Evolutionary conservation across 2,797 vertebrate species (phyloP).

Genomic region (Leucoraja ocellata): DNA sequence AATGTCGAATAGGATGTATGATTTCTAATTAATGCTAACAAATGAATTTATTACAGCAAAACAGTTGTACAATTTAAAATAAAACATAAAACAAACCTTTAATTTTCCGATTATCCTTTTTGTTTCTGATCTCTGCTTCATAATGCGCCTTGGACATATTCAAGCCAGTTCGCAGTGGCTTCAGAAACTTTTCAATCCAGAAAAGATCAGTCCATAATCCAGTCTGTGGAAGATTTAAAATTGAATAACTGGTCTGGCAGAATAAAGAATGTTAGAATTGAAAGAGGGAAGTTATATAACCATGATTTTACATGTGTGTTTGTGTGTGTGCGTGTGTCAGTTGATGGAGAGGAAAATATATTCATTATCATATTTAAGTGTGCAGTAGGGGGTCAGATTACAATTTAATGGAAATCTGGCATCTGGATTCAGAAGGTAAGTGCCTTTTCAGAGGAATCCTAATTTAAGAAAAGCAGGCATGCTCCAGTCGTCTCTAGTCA

Average conservation of each 20-base stretch:
- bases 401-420: not conserved
- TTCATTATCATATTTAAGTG: not conserved
- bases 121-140: slow-evolving; percentile 70
- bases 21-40: slow-evolving; percentile 4
- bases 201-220: slow-evolving; percentile 70
- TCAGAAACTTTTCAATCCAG: slow-evolving; percentile 70
- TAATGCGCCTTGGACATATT: slow-evolving; percentile 81
- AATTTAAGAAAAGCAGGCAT: not conserved
- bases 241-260: slow-evolving; percentile 26
- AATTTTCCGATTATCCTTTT: slow-evolving; percentile 64
- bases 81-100: slow-evolving; percentile 54
- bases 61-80: not conserved
- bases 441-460: not conserved
- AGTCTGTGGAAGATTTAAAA: slow-evolving; percentile 52
- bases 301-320: too few relatives aligned
- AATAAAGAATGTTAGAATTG: not conserved
- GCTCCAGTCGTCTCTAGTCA: not conserved
- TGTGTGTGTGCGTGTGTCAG: too few relatives aligned
- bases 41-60: not conserved
- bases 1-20: not conserved
- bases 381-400: not conserved
- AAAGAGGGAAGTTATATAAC: not conserved
- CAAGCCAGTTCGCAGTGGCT: slow-evolving; percentile 73
- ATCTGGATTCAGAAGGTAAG: not conserved
- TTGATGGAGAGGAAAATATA: not conserved